Base-by-base conservation (phyloP, 37 sponge, comb jelly and placozoan species). In the Ephydatia muelleri region DNA sequence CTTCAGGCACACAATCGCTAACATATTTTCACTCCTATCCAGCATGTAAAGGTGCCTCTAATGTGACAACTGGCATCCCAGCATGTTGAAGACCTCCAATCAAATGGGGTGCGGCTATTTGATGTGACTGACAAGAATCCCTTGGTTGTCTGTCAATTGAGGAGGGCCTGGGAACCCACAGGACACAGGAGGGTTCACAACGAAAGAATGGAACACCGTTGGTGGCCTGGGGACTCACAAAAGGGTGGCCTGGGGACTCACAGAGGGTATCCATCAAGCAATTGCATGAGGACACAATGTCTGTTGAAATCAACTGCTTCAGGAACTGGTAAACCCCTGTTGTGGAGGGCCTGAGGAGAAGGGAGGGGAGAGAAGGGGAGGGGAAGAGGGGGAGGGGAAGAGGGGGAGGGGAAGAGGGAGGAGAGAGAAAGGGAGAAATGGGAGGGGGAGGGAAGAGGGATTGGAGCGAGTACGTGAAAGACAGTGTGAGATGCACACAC, bases 201-300 rank as follows among this genome's bases (percentile, higher is more conserved):
- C n/a, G n/a, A n/a, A n/a, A n/a, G n/a, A n/a, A n/a, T n/a, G n/a
- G n/a, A n/a, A n/a, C n/a, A n/a, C n/a, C n/a, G 8, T 43, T 43
- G 47, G 47, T 4, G 8, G 47, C 6, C 4, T 4, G 57, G 57
- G 57, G 19, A 11, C 57, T 57, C 57, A 57, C 47, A 43, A 8
- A 8, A 43, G 47, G 57, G 57, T 14, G 19, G 57, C 19, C 9
- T 23, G 75, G 70, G 0, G 34, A 75, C 93, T 84, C 67, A 94
- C 92, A 99, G 93, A 38, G 99, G 99, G 82, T 91, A 90, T 23
- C 97, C 99, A 72, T 86, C 79, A 27, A 95, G 71, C 36, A 99
- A 89, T 47, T 97, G 87, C 99, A 99, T 99, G 28, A 99, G 91
- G 0, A 99, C 98, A 82, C 94, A 91, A 66, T 99, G 97, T 83